These are phyloP conservation scores for Enteromius fasciolatus DNA, from an alignment of 2,797 vertebrate species.

Conservation along the genomic window DNA sequence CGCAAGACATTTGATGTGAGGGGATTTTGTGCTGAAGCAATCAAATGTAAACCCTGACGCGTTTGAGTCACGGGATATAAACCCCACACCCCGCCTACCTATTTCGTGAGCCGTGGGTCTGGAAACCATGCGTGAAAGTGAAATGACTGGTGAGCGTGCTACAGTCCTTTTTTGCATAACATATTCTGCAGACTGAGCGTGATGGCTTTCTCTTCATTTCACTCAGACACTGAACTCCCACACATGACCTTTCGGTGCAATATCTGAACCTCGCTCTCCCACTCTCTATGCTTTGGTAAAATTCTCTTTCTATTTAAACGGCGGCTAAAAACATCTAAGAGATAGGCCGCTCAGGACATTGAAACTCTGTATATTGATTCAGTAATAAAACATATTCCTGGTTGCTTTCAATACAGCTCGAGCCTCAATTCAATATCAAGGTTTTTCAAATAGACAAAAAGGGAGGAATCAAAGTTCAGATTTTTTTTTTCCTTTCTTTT, in stretches of 20 bases:
- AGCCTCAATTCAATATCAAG: conserved; percentile 20
- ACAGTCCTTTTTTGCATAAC: conserved; percentile 79
- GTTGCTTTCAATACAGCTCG: conserved; percentile 8
- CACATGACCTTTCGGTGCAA: conserved; percentile 57
- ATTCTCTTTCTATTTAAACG: conserved; percentile 35
- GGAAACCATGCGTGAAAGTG: conserved; percentile 84
- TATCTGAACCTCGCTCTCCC: conserved; percentile 53
- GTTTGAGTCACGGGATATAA: conserved; percentile 45
- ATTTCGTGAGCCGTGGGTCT: conserved; percentile 74
- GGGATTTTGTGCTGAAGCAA: conserved; percentile 51
- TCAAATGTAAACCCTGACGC: conserved; percentile 44
- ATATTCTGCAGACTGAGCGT: conserved; percentile 78
- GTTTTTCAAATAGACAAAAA: conserved; percentile 33
- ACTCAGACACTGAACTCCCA: conserved; percentile 60
- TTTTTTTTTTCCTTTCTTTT: not conserved
- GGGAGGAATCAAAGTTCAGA: conserved; percentile 28
- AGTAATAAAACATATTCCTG: conserved; percentile 28
- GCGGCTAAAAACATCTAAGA: conserved; percentile 26
- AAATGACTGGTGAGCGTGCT: conserved; percentile 78
- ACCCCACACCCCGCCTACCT: conserved; percentile 37
- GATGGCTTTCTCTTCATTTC: conserved; percentile 78
- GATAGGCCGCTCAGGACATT: not conserved
- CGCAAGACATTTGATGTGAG: conserved; percentile 43
- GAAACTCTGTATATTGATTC: conserved; percentile 6
- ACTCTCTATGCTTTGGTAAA: conserved; percentile 48